Base-by-base conservation (phyloP, 2,113 vertebrate genomes). In the Phylloscopus whistleri region DNA sequence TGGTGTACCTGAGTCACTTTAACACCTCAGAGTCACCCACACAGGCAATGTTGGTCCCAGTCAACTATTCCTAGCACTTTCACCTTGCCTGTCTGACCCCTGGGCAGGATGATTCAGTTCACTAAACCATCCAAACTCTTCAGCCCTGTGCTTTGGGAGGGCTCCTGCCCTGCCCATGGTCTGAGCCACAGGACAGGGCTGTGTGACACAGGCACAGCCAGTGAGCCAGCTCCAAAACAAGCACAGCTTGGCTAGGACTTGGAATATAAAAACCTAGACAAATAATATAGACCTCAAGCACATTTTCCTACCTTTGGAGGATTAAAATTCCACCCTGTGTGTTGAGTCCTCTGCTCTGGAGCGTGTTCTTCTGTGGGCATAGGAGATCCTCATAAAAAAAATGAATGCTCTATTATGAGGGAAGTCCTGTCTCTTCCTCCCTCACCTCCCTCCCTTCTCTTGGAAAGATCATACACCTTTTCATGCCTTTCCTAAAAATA, bases 21-120 rank as follows among this genome's bases (percentile, higher is more conserved):
- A 27, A 48, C 77, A 62, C n/a, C 83, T 87, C 96, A 23, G 33
- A 8, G 48, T 24, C 80, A 53, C 56, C 12, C 0, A n/a, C 72
- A 19, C 1, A 56, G 23, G 5, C 48, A 11, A 4, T 7, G 7
- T 11, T 1, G 0, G 39, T 44, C 63, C 35, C 35, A 52, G 62
- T 3, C 67, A 83, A 26, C 13, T 30, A 17, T 66, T 87, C 79
- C 85, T 52, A 14, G 66, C 10, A 4, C 52, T 53, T 62, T 19
- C 82, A 46, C 58, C 58, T 79, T 59, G 85, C 79, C 82, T 63
- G 28, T 41, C 88, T 66, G 35, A 53, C 16, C 70, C 66, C 59
- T 76, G 2, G 16, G 51, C 1, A 3, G 22, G 92, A 53, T 83
- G 88, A 94, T 43, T 95, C 90, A 88, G 59, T 85, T 84, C 21